These are phyloP conservation scores for Hippopotamus amphibius DNA, from an alignment of 2,113 vertebrate species.

Conservation along the genomic window DNA sequence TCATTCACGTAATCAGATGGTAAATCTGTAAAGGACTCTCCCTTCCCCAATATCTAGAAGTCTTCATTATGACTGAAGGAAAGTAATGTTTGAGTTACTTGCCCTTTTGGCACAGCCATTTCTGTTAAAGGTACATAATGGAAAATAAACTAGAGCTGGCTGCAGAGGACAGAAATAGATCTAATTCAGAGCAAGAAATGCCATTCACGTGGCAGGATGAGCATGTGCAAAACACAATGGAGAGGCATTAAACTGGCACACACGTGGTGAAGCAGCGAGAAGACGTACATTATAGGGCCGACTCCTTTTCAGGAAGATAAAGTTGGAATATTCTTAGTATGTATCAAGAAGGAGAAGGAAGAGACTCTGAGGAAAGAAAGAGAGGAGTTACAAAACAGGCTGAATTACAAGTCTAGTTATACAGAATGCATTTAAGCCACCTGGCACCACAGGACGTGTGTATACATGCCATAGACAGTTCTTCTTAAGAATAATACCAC, in stretches of 20 bases:
- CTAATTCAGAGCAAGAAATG: not conserved
- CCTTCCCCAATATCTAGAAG: not conserved
- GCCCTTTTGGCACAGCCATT: not conserved
- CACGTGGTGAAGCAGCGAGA: conserved; percentile 52
- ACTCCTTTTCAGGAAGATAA: conserved; percentile 68
- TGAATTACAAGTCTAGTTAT: not conserved
- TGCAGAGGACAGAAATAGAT: not conserved
- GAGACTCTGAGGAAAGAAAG: conserved; percentile 75
- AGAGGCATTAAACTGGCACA: not conserved
- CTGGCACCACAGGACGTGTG: not conserved
- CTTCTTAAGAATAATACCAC: not conserved
- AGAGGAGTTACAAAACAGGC: conserved; percentile 68
- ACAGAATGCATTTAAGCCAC: not conserved
- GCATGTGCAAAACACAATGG: not conserved
- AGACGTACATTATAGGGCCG: conserved; percentile 70
- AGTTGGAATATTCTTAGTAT: conserved; percentile 73
- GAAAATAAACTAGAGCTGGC: not conserved
- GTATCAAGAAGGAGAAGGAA: conserved; percentile 66
- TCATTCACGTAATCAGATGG: not conserved
- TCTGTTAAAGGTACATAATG: not conserved
- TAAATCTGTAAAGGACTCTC: not conserved
- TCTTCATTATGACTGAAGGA: not conserved
- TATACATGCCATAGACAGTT: not conserved
- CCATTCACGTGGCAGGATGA: not conserved
- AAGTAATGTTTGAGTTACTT: not conserved